Evolutionary conservation across 2,888 invertebrate genomes (phyloP).

Genomic region (Microchrysa polita): DNA sequence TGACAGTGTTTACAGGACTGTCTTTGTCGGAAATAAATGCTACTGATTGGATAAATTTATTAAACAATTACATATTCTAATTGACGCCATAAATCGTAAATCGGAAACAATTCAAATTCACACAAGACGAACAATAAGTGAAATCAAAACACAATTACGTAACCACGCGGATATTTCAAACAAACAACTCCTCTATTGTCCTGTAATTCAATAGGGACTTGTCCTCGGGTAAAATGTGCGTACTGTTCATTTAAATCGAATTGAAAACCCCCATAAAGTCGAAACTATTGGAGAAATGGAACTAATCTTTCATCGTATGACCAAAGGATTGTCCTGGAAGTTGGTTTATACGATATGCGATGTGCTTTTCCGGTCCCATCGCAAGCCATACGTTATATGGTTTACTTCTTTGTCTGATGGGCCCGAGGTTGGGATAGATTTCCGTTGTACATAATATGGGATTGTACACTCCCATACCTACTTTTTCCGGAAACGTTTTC

Average conservation of each 20-base stretch:
- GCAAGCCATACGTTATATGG: constrained; percentile 11
- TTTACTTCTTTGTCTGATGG: constrained; percentile 5
- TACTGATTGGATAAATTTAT: too few relatives aligned
- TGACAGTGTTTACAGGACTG: too few relatives aligned
- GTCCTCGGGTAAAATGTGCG: neutral
- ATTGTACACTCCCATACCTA: neutral
- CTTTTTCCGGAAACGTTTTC: neutral
- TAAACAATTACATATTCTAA: too few relatives aligned
- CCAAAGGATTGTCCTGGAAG: constrained; percentile 34
- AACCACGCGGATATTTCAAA: constrained; percentile 28
- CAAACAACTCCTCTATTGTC: constrained; percentile 8
- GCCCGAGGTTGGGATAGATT: neutral
- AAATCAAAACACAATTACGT: neutral
- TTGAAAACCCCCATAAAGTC: constrained; percentile 40
- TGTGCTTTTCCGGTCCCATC: constrained; percentile 28
- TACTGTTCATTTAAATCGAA: constrained; percentile 42
- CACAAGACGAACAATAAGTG: too few relatives aligned
- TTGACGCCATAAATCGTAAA: too few relatives aligned
- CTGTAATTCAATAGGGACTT: neutral
- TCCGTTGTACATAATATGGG: neutral
- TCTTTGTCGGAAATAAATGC: too few relatives aligned
- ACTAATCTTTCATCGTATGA: constrained; percentile 40
- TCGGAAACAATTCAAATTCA: too few relatives aligned
- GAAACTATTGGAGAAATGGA: neutral
- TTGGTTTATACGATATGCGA: constrained; percentile 26